Conservation (phyloP, 2,113 vertebrate species). For the Xenopus laevis region DNA sequence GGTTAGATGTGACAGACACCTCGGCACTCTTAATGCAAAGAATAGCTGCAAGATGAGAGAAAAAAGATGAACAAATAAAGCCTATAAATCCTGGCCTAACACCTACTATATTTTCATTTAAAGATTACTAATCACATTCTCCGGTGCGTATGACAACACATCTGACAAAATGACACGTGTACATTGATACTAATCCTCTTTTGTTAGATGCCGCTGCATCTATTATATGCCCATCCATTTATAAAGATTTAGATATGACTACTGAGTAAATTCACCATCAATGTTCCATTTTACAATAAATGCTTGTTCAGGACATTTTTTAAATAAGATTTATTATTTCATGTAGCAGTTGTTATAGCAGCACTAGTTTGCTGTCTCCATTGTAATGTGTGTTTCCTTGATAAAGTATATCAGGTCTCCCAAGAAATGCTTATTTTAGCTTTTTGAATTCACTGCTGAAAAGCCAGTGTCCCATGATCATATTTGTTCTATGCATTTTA, state of each 20-base stretch:
- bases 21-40: no score
- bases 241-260: not conserved
- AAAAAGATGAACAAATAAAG: not conserved
- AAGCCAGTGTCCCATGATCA: constrained; percentile 2
- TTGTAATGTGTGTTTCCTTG: not conserved
- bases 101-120: not conserved
- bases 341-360: not conserved
- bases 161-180: not conserved
- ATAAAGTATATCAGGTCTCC: constrained; percentile 8
- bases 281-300: not conserved
- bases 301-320: not conserved
- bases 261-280: not conserved
- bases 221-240: not conserved
- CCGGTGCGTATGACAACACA: not conserved
- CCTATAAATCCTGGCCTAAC: not conserved
- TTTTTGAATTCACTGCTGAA: constrained; percentile 11
- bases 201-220: not conserved
- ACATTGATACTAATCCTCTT: constrained; percentile 13
- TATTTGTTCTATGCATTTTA: constrained; percentile 12
- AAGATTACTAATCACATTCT: not conserved
- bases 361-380: not conserved
- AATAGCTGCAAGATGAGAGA: no score
- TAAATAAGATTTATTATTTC: constrained; percentile 6
- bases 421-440: constrained; percentile 13
- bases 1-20: no score